Percentiles rank a stretch among this genome's conserved stretches.
These are phyloP conservation scores for Sclerodermus sp. DNA, from an alignment of 2,888 invertebrate genomes.

Conservation along the genomic window DNA sequence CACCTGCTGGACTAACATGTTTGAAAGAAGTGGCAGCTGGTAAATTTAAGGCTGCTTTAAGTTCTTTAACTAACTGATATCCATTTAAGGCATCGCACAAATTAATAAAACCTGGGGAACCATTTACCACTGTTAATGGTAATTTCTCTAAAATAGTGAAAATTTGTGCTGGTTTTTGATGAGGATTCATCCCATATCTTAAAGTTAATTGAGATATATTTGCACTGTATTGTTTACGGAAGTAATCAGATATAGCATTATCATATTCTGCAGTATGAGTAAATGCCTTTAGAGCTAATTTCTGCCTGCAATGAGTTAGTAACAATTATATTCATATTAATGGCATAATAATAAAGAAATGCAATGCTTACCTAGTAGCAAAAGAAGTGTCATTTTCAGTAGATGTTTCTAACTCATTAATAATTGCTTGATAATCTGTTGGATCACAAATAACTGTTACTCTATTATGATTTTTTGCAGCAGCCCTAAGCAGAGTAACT, in stretches of 20 bases:
- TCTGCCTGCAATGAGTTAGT: constrained; percentile 63
- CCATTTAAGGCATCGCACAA: constrained; percentile 96
- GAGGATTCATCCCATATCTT: constrained; percentile 97
- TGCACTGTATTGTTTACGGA: constrained; percentile 84
- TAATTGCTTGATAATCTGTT: constrained; percentile 77
- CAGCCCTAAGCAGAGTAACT: constrained; percentile 90
- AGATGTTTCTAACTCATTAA: constrained; percentile 70
- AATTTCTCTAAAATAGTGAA: constrained; percentile 78
- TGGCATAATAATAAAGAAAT: constrained; percentile 6
- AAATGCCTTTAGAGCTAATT: constrained; percentile 89
- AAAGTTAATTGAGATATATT: constrained; percentile 79
- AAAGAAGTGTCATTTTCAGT: constrained; percentile 70
- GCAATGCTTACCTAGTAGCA: constrained; percentile 69
- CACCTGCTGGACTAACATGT: constrained; percentile 97
- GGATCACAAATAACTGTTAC: constrained; percentile 95
- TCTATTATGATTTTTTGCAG: constrained; percentile 94
- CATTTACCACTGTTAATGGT: constrained; percentile 87
- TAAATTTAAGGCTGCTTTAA: constrained; percentile 75
- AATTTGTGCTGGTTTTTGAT: constrained; percentile 94
- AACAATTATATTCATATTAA: constrained; percentile 4
- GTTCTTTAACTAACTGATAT: constrained; percentile 92
- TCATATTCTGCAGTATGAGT: constrained; percentile 96
- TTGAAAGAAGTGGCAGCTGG: constrained; percentile 97
- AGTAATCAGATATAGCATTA: constrained; percentile 90
- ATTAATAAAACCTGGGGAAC: constrained; percentile 96